Base-by-base conservation (phyloP, 1,140 invertebrate genomes). In the Pomacea maculata region DNA sequence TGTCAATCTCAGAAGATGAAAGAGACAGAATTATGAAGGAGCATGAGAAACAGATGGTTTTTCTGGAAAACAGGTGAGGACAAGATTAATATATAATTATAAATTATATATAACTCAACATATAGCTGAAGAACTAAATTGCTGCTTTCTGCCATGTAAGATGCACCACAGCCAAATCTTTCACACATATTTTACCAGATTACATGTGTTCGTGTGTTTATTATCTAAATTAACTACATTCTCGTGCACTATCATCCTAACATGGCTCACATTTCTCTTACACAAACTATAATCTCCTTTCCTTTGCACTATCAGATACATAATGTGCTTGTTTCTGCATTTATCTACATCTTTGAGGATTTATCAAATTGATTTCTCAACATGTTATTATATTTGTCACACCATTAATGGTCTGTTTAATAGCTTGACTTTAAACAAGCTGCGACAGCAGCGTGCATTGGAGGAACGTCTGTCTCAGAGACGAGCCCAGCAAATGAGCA, bases 1-100 rank as follows among this genome's bases (percentile, higher is more conserved):
- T 90, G 78, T 85, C 88, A 21, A 88, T 91, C 77, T 90, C 89
- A 25, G 90, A 89, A 45, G 88, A 84, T 21, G 89, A 91, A 63
- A 79, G 88, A 80, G 84, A 89, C 34, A 79, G 85, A 71, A 90
- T 91, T 72, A 61, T 91, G 78, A 87, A 89, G 63, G 89, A 91
- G 75, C 90, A 91, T 83, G 89, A 91, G 81, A 88, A 90, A 85
- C 87, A 91, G 61, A 89, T 91, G 90, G 89, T 90, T 52, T 86
- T 88, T 71, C 78, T 90, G 25, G 90, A 91, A 82, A 91, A 91
- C 83, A 90, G 86, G 89, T 90, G 70, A 78, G 74, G 52, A 12
- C 12, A 12, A 70, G 12, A 11, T 11, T 70, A 25, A 70, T 21
- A 70, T 12, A 70, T n/a, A 70, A 2, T 70, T 21, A 70, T 14